Evolutionary conservation across 2,888 invertebrate species (phyloP), one percentile per base, ranked within the genome.

Genomic region (Nephrotoma flavescens): DNA sequence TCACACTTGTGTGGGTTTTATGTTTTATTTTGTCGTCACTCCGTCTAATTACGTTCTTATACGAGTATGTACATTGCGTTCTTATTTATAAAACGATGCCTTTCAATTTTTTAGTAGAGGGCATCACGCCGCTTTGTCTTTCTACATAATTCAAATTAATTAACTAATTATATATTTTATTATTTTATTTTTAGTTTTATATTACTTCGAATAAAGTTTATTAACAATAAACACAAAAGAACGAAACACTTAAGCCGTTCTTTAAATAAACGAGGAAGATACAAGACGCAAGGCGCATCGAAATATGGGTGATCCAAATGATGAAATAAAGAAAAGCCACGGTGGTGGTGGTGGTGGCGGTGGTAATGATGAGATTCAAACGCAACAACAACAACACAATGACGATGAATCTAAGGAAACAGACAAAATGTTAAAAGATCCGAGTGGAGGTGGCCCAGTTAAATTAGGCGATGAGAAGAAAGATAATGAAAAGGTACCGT

Each of bases 401-500:
- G 87, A 89, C 0, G 91, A 91, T 41, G 91, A 91, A 88, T 91
- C 91, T 86, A 92, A 91, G 88, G 91, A 91, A 89, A 91, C 91
- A 31, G 91, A 91, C 88, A 91, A 91, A 90, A 91, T 92, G 91
- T 89, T 91, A 11, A 90, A 91, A 42, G 90, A 90, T 87, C 90
- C 91, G 87, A 88, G 88, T 0, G 88, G 89, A 19, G 86, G 86
- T 12, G 87, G 44, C 31, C 31, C 31, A 31, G 2, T 84, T 41
- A 52, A n/a, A 86, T n/a, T 12, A 7, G 57, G 5, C 4, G 15
- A 85, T n/a, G 47, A 71, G 4, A 47, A 7, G 31, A 42, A 86
- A 42, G 71, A 15, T 71, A 85, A 45, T 44, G 86, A 57, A 6
- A 86, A 87, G 19, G 47, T 47, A 86, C 42, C 52, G 57, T 57